These are phyloP conservation scores for Gavialis gangeticus DNA, from an alignment of 2,113 vertebrate species.

Conservation along the genomic window DNA sequence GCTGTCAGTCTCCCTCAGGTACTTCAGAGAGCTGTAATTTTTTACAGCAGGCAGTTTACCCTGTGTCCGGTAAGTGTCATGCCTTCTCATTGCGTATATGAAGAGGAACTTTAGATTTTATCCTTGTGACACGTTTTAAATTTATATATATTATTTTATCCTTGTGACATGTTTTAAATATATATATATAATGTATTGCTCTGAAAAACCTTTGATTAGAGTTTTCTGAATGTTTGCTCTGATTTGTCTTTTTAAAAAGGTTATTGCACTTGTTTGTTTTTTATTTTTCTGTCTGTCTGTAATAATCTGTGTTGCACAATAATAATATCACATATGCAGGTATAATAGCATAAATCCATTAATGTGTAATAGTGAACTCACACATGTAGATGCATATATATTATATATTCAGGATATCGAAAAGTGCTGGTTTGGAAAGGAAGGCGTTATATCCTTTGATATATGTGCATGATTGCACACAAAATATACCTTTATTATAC, in stretches of 20 bases:
- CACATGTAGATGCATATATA: background rate
- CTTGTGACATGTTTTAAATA: background rate
- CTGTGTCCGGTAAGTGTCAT: background rate
- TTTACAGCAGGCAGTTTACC: background rate
- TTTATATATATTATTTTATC: background rate
- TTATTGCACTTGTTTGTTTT: background rate
- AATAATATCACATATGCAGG: too few relatives aligned
- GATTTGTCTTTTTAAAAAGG: background rate
- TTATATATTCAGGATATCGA: background rate
- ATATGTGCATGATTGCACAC: background rate
- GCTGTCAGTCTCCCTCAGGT: background rate
- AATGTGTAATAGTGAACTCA: background rate
- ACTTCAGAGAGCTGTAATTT: background rate
- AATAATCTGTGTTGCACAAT: too few relatives aligned
- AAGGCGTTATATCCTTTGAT: background rate
- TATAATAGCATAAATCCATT: background rate
- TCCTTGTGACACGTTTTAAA: too few relatives aligned
- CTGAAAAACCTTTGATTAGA: background rate
- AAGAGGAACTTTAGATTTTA: too few relatives aligned
- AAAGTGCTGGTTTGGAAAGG: background rate
- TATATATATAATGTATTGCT: background rate
- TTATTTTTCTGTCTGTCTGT: background rate
- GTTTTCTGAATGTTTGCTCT: background rate
- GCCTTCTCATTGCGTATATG: background rate
- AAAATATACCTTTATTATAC: background rate